These are phyloP conservation scores for Eustalomyia histrio DNA, from an alignment of 2,888 invertebrate species.

Conservation along the genomic window DNA sequence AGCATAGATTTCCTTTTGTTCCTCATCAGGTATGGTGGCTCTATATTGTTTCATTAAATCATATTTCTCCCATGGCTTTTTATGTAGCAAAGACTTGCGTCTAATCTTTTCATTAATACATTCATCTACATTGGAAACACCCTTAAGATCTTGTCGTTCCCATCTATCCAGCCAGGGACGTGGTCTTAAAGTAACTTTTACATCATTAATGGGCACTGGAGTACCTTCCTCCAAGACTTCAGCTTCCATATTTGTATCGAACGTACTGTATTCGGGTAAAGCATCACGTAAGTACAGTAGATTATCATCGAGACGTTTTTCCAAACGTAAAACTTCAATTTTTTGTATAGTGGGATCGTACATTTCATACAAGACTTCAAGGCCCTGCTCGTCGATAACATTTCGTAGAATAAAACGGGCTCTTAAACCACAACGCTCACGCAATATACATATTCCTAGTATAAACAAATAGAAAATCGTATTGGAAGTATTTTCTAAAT, in stretches of 20 bases:
- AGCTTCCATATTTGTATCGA: conserved; percentile 94
- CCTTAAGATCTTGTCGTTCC: conserved; percentile 89
- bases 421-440: conserved; percentile 89
- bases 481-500: not conserved
- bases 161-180: conserved; percentile 95
- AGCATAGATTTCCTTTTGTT: conserved; percentile 90
- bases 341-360: conserved; percentile 96
- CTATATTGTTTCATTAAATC: conserved; percentile 97
- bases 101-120: conserved; percentile 81
- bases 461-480: not conserved
- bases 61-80: conserved; percentile 91
- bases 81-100: conserved; percentile 82
- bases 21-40: conserved; percentile 92
- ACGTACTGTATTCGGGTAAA: conserved; percentile 93
- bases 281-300: conserved; percentile 94
- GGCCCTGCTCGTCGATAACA: conserved; percentile 92
- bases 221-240: conserved; percentile 88
- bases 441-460: conserved; percentile 91
- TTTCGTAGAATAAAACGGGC: conserved; percentile 94
- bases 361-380: conserved; percentile 84
- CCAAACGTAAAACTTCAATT: conserved; percentile 94
- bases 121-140: conserved; percentile 84
- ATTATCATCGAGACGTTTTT: conserved; percentile 94
- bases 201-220: conserved; percentile 88
- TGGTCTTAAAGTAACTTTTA: conserved; percentile 86